Conservation (phyloP, 2,888 invertebrate species). For the Erpobdella octoculata region DNA sequence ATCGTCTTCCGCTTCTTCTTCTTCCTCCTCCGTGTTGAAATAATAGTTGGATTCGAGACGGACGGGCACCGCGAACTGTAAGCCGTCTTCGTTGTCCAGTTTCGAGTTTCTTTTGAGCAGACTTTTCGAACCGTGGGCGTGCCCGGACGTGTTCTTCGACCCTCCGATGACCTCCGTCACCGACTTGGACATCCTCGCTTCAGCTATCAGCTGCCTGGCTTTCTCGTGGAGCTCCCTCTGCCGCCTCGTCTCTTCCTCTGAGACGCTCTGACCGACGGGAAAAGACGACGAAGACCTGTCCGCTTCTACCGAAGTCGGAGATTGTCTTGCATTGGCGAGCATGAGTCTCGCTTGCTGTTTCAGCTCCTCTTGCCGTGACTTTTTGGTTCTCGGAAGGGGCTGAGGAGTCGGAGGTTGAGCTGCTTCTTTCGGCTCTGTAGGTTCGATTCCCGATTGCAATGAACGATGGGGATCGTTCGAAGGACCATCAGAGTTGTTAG, state of each 20-base stretch:
- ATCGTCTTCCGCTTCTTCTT: neutral
- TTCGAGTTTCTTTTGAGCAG: neutral
- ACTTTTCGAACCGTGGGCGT: neutral
- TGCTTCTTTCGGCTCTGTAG: neutral
- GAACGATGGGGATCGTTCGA: too few relatives aligned
- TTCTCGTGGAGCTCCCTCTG: constrained; percentile 77
- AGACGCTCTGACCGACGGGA: neutral
- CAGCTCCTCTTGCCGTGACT: constrained; percentile 73
- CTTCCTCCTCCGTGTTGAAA: neutral
- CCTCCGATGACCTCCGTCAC: constrained; percentile 31
- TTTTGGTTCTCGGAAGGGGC: constrained; percentile 34
- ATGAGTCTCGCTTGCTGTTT: constrained; percentile 74
- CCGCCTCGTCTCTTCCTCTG: constrained; percentile 62
- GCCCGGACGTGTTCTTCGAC: constrained; percentile 9
- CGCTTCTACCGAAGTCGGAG: too few relatives aligned
- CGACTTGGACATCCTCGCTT: constrained; percentile 57
- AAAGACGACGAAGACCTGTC: constrained; percentile 38
- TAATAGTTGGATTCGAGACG: neutral
- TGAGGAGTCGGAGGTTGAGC: neutral
- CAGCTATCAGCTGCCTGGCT: constrained; percentile 79
- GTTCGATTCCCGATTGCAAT: neutral
- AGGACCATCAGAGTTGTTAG: neutral
- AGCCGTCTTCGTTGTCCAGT: neutral
- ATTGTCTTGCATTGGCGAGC: constrained; percentile 69
- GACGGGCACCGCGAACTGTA: too few relatives aligned